Evolutionary conservation across 2,113 vertebrate genomes (phyloP).

Genomic region (Morone chrysops): DNA sequence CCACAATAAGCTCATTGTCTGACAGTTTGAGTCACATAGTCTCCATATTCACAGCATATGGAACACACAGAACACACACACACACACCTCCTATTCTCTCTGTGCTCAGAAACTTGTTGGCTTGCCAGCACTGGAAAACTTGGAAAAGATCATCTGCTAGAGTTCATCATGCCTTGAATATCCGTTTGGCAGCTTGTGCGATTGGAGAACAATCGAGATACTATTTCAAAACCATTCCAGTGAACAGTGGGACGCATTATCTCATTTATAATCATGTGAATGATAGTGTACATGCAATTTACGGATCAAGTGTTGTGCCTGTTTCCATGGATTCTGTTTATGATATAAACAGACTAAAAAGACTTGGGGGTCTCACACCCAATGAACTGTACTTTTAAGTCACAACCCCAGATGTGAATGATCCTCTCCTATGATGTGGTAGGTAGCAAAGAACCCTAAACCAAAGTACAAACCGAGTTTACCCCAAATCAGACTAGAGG

Average conservation of each 20-base stretch:
- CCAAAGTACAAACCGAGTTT: neutral
- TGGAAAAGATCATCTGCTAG: constrained; percentile 65
- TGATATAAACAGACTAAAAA: constrained; percentile 55
- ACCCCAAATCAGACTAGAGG: constrained; percentile 2
- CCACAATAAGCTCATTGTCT: constrained; percentile 70
- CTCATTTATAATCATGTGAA: constrained; percentile 67
- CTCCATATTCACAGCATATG: constrained; percentile 36
- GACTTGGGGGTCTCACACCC: constrained; percentile 36
- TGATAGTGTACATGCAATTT: constrained; percentile 53
- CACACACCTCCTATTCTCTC: constrained; percentile 41
- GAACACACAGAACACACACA: constrained; percentile 1
- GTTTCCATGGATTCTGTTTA: constrained; percentile 71
- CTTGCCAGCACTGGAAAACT: constrained; percentile 70
- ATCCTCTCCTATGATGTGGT: constrained; percentile 15
- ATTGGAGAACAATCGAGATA: constrained; percentile 75
- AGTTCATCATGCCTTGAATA: constrained; percentile 66
- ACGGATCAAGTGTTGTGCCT: constrained; percentile 45
- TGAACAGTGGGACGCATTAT: constrained; percentile 68
- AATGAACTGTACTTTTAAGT: constrained; percentile 21
- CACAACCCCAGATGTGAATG: constrained; percentile 28
- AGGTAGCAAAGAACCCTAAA: neutral
- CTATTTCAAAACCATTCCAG: constrained; percentile 66
- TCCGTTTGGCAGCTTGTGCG: constrained; percentile 71
- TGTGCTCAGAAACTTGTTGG: constrained; percentile 44
- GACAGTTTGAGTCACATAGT: constrained; percentile 18